Base-by-base conservation (phyloP, 2,888 invertebrate species). In the Volucella zonaria region DNA sequence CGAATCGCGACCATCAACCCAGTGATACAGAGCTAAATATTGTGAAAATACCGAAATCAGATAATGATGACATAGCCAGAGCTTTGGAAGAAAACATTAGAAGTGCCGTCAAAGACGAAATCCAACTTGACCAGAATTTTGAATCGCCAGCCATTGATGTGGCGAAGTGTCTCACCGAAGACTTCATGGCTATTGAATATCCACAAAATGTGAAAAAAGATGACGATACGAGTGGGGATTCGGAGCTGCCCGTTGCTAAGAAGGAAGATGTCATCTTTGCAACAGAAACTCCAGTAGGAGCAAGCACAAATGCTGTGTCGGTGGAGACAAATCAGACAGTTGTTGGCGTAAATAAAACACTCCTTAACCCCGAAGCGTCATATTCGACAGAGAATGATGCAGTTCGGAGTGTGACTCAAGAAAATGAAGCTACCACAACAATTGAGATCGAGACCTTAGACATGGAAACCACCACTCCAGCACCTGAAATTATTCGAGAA, bases 21-120 rank as follows among this genome's bases (percentile, higher is more conserved):
- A 52, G 45, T 14, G 42, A 78, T 4, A n/a, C 62, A 43, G n/a
- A 8, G 0, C 23, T 78, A 10, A 78, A 43, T n/a, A 71, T 78
- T 58, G 49, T 78, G 0, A 62, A 64, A 31, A 54, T 78, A 11
- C 73, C 66, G 18, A 66, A 79, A 18, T 8, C 58, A 18, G 45
- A 66, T 58, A 43, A 18, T 12, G 51, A 59, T 8, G 73, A 73
- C 8, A 38, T 73, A 2, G 64, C 58, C 15, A 59, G 66, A n/a
- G 45, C 58, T 0, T 59, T 90, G 23, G 91, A 90, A 68, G 87
- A 90, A 68, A 88, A 87, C 23, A 90, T 90, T 64, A 87, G 89
- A 0, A 89, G 89, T 83, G 88, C 88, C 0, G 89, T 90, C 1
- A 89, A 89, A 66, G 88, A 86, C 31, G 89, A 89, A 86, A 88